phyloP scores from a whole-genome alignment of 2,888 invertebrate genomes.

The Maniola hyperantus region DNA sequence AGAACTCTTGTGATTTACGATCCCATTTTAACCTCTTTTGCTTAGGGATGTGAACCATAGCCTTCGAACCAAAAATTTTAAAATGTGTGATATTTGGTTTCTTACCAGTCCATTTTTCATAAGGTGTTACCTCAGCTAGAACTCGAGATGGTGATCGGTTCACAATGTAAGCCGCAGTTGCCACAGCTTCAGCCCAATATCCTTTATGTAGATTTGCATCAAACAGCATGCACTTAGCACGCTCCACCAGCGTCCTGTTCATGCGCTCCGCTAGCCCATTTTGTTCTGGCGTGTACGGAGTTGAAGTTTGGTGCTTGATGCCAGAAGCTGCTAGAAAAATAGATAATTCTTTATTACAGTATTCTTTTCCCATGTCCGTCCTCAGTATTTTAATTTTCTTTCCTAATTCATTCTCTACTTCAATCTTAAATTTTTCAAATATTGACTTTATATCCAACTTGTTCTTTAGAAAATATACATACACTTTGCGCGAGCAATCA shows the following conservation, averaged over 20 bases:
- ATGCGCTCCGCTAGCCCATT: slow-evolving; percentile 51
- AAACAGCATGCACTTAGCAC: slow-evolving; percentile 33
- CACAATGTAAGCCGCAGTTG: slow-evolving; percentile 36
- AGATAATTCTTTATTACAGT: slow-evolving; percentile 27
- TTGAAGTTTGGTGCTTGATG: slow-evolving; percentile 43
- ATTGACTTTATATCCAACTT: slow-evolving; percentile 48
- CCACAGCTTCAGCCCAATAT: slow-evolving; percentile 50
- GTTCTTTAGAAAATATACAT: slow-evolving; percentile 51
- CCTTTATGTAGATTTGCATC: slow-evolving; percentile 31
- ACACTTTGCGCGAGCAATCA: slow-evolving; percentile 43
- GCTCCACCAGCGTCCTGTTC: slow-evolving; percentile 38
- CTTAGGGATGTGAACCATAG: slow-evolving; percentile 52
- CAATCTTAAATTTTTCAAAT: slow-evolving; percentile 31
- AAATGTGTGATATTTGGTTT: slow-evolving; percentile 50
- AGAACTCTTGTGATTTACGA: slow-evolving; percentile 41
- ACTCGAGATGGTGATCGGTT: slow-evolving; percentile 34
- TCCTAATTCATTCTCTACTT: slow-evolving; percentile 37
- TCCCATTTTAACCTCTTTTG: slow-evolving; percentile 51
- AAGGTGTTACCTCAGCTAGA: slow-evolving; percentile 45
- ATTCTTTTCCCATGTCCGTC: slow-evolving; percentile 37
- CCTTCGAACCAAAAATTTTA: slow-evolving; percentile 52
- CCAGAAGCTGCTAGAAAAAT: slow-evolving; percentile 45
- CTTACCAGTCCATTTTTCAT: slow-evolving; percentile 50
- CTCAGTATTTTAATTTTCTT: slow-evolving; percentile 35
- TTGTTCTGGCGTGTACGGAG: slow-evolving; percentile 48